Conservation (phyloP, 2,888 invertebrate species). For the Parnassius orleans region DNA sequence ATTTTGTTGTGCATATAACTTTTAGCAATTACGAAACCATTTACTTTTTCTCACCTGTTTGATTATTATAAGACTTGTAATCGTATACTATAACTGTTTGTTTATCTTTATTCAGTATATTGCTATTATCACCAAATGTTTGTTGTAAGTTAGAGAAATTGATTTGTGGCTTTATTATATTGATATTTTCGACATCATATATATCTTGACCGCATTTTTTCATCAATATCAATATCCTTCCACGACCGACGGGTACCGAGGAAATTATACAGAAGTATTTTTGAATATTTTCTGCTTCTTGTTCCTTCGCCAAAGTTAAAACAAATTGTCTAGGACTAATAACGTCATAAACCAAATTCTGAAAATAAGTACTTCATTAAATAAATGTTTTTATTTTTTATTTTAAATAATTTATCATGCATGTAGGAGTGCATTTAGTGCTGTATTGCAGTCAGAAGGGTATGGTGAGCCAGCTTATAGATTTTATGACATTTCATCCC, state of each 20-base stretch:
- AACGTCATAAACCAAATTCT: not conserved
- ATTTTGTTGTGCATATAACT: too few relatives aligned
- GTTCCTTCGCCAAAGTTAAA: not conserved
- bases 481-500: too few relatives aligned
- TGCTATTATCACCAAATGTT: not conserved
- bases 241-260: not conserved
- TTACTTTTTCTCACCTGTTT: too few relatives aligned
- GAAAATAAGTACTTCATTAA: too few relatives aligned
- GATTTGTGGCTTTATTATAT: not conserved
- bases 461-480: too few relatives aligned
- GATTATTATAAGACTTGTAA: not conserved
- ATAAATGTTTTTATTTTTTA: too few relatives aligned
- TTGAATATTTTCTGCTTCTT: not conserved
- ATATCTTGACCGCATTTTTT: not conserved
- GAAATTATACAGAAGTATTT: conserved; percentile 4
- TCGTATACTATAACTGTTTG: conserved; percentile 2
- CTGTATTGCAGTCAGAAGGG: too few relatives aligned
- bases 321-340: not conserved
- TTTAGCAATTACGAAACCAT: too few relatives aligned
- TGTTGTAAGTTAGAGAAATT: too few relatives aligned
- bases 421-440: too few relatives aligned
- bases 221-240: conserved; percentile 5
- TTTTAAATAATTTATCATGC: too few relatives aligned
- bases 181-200: not conserved
- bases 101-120: not conserved